Base-by-base conservation (phyloP, 2,888 invertebrate genomes). In the Diplolepis rosae region DNA sequence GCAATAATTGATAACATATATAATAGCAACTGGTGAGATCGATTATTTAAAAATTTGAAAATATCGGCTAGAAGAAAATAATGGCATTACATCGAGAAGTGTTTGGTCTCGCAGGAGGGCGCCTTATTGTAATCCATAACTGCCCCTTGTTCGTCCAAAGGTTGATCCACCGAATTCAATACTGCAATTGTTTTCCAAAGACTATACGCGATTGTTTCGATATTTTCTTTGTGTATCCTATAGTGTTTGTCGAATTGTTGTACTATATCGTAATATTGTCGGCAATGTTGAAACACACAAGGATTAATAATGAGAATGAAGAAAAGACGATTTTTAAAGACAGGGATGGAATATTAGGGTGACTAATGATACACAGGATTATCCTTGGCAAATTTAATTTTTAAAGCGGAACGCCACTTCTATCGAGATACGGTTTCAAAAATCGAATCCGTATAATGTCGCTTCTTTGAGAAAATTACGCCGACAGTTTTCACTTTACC, bases 81-180 rank as follows among this genome's bases (percentile, higher is more conserved):
- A 11, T 18, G 45, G 45, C 45, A 45, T 18, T 11, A 4, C 45
- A 45, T 13, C 22, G 13, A 61, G n/a, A 61, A 39, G 39, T 22
- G 35, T 39, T 61, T 61, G 22, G 61, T 39, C 39, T 24, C 61
- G 61, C 61, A 61, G 61, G 61, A 39, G 61, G 61, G 39, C 27
- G 61, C 61, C 56, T 4, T 27, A 35, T 18, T 45, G 45, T 61
- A 27, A 61, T 61, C 61, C 39, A n/a, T 61, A n/a, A 39, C 61
- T 61, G 24, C 35, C 39, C 61, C 27, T 61, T 39, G 39, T 61
- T 39, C 61, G 35, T 6, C 24, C 6, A 15, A 39, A 35, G 28
- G 28, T 15, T 18, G 11, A 28, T n/a, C 15, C 28, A 9, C 54
- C 35, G 61, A 61, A 61, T 39, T 39, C 61, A 61, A 61, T 61